phyloP scores from a whole-genome alignment of 2,113 vertebrate genomes.

The Lasiurus cinereus region DNA sequence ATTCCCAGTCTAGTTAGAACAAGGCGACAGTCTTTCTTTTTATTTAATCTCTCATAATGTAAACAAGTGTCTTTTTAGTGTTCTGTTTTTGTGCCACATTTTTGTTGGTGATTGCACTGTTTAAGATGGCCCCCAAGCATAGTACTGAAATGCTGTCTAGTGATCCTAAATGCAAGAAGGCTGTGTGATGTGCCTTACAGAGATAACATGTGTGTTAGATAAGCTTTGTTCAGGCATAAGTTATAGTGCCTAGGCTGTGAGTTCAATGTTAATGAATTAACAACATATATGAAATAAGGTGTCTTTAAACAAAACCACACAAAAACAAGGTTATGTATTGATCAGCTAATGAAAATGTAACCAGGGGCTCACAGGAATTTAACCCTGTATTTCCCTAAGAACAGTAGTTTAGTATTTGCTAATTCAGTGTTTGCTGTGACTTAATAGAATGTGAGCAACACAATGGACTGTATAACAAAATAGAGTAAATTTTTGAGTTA shows the following conservation, averaged over 20 bases:
- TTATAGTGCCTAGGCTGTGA: background rate
- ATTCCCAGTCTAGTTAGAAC: background rate
- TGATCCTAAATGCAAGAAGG: background rate
- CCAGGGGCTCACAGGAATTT: background rate
- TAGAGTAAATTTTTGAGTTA: background rate
- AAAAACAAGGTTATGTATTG: background rate
- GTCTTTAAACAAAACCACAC: slow-evolving; percentile 39
- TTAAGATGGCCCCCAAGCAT: background rate
- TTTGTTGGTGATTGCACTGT: background rate
- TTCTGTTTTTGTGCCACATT: background rate
- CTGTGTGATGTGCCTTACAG: background rate
- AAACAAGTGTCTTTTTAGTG: background rate
- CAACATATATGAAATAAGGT: background rate
- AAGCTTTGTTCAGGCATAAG: background rate
- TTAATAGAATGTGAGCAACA: background rate
- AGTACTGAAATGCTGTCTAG: background rate
- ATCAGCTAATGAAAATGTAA: background rate
- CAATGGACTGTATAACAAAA: background rate
- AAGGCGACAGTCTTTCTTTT: background rate
- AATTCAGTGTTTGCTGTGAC: background rate
- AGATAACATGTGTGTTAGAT: background rate
- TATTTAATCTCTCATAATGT: background rate
- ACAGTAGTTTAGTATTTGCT: background rate
- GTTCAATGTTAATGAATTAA: slow-evolving; percentile 9
- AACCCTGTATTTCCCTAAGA: background rate